Base-by-base conservation (phyloP, 2,888 invertebrate species). In the Eupithecia insigniata region DNA sequence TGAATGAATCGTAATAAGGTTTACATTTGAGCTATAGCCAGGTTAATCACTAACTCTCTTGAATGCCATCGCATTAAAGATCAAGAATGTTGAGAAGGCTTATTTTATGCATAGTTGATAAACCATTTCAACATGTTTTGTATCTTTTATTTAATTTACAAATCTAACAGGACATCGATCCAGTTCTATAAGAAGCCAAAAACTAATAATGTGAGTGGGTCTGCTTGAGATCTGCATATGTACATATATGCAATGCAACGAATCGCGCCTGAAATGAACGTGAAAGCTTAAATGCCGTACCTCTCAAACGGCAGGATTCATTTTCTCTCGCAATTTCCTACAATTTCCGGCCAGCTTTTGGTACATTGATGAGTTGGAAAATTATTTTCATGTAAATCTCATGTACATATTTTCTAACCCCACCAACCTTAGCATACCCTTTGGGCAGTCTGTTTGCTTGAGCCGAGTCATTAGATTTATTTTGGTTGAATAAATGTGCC, bases 291-390 rank as follows among this genome's bases (percentile, higher is more conserved):
- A 85, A 85, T 79, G 80, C 85, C 86, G 88, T 88, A 89, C 88
- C 90, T 91, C 88, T 89, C 88, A 87, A 89, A 88, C 87, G 88
- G 89, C 88, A 85, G 88, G 90, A 92, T 92, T 92, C 92, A 93
- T 93, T 93, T 93, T 92, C 93, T 93, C 91, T 89, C 90, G 92
- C 92, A 94, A 94, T 94, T 93, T 94, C 94, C 94, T 93, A 92
- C 92, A 93, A 94, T 93, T 93, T 94, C 94, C 94, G 94, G 93
- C 76, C 88, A 89, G 80, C 91, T 88, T 90, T 90, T 89, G 86
- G 89, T 89, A 87, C 85, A 87, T 89, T 88, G 89, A 88, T 90
- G 88, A 87, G 85, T 85, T 87, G 86, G 86, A 89, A 91, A 92
- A 90, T 92, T 85, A 90, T 92, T 92, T 91, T 89, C 86, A 87